These are phyloP conservation scores for Tachuris rubrigastra DNA, from an alignment of 2,113 vertebrate genomes.

Conservation along the genomic window DNA sequence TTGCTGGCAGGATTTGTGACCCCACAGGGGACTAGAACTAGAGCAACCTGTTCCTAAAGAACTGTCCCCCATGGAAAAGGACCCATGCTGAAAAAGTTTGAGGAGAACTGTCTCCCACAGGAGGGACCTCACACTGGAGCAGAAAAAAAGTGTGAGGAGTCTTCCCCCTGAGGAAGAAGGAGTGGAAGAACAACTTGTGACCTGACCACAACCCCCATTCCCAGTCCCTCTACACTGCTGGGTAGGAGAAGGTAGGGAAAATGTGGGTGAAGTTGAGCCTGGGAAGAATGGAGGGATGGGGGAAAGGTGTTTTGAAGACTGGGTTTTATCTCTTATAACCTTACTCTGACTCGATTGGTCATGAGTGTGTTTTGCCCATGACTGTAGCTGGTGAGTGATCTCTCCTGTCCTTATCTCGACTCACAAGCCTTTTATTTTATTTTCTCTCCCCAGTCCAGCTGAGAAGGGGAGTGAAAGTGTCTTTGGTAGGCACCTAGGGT, in stretches of 20 bases:
- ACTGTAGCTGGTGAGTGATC: not conserved
- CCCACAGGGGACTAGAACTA: not conserved
- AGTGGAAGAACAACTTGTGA: not conserved
- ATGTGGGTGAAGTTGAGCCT: fast-evolving
- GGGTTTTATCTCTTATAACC: not conserved
- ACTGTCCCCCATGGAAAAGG: not conserved
- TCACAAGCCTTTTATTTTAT: not conserved
- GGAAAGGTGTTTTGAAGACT: not conserved
- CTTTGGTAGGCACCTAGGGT: not conserved
- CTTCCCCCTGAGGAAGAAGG: not conserved
- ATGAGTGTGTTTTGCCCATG: not conserved
- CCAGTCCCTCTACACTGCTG: not conserved
- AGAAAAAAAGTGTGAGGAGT: not conserved
- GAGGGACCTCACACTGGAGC: not conserved
- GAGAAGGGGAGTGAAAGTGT: not conserved
- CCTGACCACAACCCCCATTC: not conserved
- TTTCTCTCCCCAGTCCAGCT: not conserved
- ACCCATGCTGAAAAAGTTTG: not conserved
- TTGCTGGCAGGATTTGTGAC: not conserved
- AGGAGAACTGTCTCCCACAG: not conserved
- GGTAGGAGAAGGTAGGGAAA: not conserved
- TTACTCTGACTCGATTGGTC: not conserved
- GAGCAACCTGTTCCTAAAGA: not conserved
- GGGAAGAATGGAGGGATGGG: not conserved
- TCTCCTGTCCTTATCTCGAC: not conserved